Percentiles rank a stretch among this genome's conserved stretches.
These are phyloP conservation scores for Orussus abietinus DNA, from an alignment of 1,140 invertebrate genomes.

Conservation along the genomic window DNA sequence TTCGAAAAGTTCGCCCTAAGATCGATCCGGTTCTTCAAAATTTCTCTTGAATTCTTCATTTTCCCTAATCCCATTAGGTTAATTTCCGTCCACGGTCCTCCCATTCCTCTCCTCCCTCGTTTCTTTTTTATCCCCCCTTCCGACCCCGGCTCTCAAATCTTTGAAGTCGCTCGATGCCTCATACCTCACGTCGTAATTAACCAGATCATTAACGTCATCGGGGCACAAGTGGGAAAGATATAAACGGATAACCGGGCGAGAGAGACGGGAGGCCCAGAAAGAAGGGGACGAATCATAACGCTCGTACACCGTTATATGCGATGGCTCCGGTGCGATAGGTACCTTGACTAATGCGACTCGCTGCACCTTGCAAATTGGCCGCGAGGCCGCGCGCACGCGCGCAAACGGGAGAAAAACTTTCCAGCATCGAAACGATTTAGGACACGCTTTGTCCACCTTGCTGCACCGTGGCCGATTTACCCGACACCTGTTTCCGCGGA, in stretches of 20 bases:
- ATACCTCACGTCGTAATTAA: slow-evolving; percentile 47
- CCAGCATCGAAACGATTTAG: slow-evolving; percentile 35
- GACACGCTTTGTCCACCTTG: slow-evolving; percentile 34
- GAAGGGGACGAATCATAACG: slow-evolving; percentile 41
- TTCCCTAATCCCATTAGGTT: no score
- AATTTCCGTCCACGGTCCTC: neutral
- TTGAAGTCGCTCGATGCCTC: no score
- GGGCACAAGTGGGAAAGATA: slow-evolving; percentile 7
- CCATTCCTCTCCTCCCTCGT: slow-evolving; percentile 1
- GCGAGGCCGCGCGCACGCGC: slow-evolving; percentile 12
- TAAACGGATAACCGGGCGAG: neutral
- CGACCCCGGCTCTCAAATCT: no score
- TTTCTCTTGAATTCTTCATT: no score
- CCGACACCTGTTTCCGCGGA: neutral
- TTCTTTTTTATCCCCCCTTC: slow-evolving; percentile 2
- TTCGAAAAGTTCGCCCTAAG: no score
- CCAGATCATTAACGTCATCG: slow-evolving; percentile 51
- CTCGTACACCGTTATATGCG: slow-evolving; percentile 48
- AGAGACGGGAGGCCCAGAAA: slow-evolving; percentile 14
- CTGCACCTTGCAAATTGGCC: slow-evolving; percentile 53
- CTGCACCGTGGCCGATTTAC: slow-evolving; percentile 16
- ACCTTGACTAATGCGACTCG: slow-evolving; percentile 49
- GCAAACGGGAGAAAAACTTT: slow-evolving; percentile 34
- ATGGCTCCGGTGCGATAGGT: slow-evolving; percentile 46
- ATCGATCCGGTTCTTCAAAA: no score